Conservation (phyloP, 2,888 invertebrate genomes). For the Drosophila birchii region DNA sequence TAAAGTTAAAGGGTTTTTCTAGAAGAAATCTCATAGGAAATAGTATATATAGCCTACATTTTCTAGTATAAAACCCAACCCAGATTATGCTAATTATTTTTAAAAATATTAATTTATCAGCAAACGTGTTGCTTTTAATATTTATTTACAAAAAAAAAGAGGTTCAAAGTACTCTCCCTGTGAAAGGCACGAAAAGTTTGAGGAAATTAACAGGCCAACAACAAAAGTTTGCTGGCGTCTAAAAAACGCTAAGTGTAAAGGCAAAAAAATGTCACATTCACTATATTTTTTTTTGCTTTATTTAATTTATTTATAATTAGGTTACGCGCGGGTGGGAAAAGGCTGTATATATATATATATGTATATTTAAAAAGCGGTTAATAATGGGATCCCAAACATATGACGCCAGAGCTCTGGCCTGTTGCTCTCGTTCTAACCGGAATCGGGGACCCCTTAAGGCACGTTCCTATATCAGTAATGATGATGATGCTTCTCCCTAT, state of each 20-base stretch:
- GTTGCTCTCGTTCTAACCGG: conserved; percentile 10
- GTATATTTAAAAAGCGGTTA: conserved; percentile 8
- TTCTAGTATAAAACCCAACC: neutral
- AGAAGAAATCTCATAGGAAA: neutral
- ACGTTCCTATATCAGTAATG: conserved; percentile 53
- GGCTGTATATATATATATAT: conserved; percentile 45
- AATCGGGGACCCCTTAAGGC: conserved; percentile 45
- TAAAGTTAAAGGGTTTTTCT: neutral
- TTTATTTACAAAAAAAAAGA: neutral
- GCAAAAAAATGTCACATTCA: conserved; percentile 59
- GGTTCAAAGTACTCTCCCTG: conserved; percentile 24
- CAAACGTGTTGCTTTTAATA: conserved; percentile 23
- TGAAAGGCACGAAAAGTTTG: conserved; percentile 11
- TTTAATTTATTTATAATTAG: conserved; percentile 67
- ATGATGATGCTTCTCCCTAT: conserved; percentile 15
- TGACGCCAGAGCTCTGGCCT: conserved; percentile 25
- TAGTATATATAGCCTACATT: neutral
- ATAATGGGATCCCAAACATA: conserved; percentile 35
- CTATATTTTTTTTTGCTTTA: conserved; percentile 11
- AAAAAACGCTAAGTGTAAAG: conserved; percentile 35
- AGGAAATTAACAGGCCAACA: conserved; percentile 18
- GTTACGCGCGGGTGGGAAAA: conserved; percentile 72
- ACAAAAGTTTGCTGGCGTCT: conserved; percentile 41
- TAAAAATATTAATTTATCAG: conserved; percentile 30
- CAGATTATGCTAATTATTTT: conserved; percentile 11